A percentile compares a stretch with the other conserved stretches of the same genome.
Conservation (phyloP, 2,888 invertebrate genomes). For the Leptogaster cylindrica region DNA sequence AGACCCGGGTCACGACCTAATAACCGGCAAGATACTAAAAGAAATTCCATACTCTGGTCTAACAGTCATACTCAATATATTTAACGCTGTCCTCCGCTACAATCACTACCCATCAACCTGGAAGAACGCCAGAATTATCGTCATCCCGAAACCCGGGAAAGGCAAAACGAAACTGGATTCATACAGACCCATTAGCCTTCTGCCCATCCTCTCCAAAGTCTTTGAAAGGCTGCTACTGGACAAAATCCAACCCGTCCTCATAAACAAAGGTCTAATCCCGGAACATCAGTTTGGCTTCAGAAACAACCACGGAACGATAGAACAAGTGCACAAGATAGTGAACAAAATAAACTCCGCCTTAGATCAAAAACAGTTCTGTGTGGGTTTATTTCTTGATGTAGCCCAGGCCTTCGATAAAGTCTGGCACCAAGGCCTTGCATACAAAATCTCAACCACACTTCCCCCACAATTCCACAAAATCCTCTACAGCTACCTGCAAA, state of each 20-base stretch:
- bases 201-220: constrained; percentile 50
- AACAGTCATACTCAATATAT: not conserved
- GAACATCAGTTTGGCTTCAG: constrained; percentile 35
- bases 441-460: constrained; percentile 3
- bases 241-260: constrained; percentile 43
- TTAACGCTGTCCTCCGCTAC: not conserved
- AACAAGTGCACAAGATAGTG: constrained; percentile 16
- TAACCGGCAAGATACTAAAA: not conserved
- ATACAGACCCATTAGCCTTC: constrained; percentile 47
- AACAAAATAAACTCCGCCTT: constrained; percentile 15
- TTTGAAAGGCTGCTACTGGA: constrained; percentile 50
- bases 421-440: constrained; percentile 33
- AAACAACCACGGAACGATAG: constrained; percentile 30
- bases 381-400: constrained; percentile 39
- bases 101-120: constrained; percentile 1
- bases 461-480: not conserved
- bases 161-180: not conserved
- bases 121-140: not conserved
- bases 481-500: not conserved
- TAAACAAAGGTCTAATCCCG: not conserved
- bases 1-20: constrained; percentile 2
- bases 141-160: not conserved
- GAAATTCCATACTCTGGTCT: not conserved
- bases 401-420: constrained; percentile 40
- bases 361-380: constrained; percentile 37